Evolutionary conservation across 2,113 vertebrate species (phyloP), one percentile per base, ranked within the genome.

Genomic region (Thamnophis sirtalis): DNA sequence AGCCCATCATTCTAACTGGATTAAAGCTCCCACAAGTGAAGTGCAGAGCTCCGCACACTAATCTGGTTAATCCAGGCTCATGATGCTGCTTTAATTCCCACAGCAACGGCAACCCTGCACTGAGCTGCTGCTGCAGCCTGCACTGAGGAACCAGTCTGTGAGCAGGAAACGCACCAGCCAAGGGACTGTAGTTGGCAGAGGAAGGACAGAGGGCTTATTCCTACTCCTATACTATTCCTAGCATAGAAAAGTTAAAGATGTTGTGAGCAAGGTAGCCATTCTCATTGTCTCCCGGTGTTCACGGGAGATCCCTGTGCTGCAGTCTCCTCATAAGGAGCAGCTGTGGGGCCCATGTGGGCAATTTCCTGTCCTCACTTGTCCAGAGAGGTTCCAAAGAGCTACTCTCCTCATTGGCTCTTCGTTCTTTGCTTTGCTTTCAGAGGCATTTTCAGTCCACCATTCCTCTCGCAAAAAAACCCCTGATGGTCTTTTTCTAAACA

Each of bases 11-110:
- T 93, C 93, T 80, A 26, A n/a, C 91, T 0, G 5, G 0, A 0
- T 38, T 13, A 8, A 13, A 0, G 0, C 54, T 1, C 55, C 0
- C 17, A 24, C 21, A 84, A 24, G 84, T 38, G 85, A 53, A 95
- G 24, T 0, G 0, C 0, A 0, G 91, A 56, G 85, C 92, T 22
- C 0, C 0, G 3, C 1, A n/a, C 0, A 1, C 10, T 0, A 43
- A 5, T 1, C 54, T 21, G 1, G 60, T 0, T 10, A 0, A 43
- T 13, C 49, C 51, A 93, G 56, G n/a, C 58, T 86, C 88, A 21
- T 11, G 15, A 21, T 19, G 33, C 21, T 11, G 53, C 53, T 48
- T n/a, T 63, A 21, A 38, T 68, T 68, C 58, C 26, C 49, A 21
- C 28, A 51, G 84, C 84, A 28, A 86, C 3, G 9, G 43, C 8